These are phyloP conservation scores for Lutraria rhynchaena DNA, from an alignment of 1,140 invertebrate species.

Conservation along the genomic window DNA sequence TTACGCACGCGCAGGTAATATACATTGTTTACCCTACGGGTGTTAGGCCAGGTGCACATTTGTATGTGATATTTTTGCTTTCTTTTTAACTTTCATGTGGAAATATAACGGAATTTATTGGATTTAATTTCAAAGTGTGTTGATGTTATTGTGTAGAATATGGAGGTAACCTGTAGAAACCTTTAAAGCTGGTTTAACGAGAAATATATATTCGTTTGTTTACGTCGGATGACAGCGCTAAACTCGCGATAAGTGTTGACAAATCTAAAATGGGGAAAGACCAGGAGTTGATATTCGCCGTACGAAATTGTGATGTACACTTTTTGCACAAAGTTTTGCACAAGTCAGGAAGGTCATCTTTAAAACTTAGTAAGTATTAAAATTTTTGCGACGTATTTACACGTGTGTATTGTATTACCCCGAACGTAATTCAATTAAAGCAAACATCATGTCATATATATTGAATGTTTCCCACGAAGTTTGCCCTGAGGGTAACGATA, in stretches of 20 bases:
- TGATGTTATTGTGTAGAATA: background rate
- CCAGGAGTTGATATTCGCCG: constrained; percentile 38
- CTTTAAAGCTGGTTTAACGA: too few relatives aligned
- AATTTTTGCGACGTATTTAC: too few relatives aligned
- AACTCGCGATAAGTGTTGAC: constrained; percentile 2
- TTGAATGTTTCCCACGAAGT: too few relatives aligned
- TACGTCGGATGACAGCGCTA: too few relatives aligned
- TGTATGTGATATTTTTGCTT: background rate
- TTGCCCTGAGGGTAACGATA: too few relatives aligned
- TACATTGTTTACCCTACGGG: constrained; percentile 35
- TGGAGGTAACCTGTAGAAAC: too few relatives aligned
- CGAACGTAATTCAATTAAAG: too few relatives aligned
- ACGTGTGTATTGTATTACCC: too few relatives aligned
- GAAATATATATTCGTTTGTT: too few relatives aligned
- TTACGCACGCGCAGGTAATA: constrained; percentile 42
- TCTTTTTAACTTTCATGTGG: background rate
- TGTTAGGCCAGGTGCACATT: constrained; percentile 24
- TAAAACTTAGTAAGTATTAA: constrained; percentile 40
- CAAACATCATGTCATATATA: too few relatives aligned
- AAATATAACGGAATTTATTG: constrained; percentile 6
- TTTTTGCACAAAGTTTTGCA: constrained; percentile 40
- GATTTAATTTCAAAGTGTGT: background rate
- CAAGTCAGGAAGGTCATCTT: constrained; percentile 25
- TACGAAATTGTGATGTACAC: constrained; percentile 36
- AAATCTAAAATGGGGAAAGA: constrained; percentile 37